Evolutionary conservation across 30 jellyfish, hydroid and myxozoan genomes (phyloP).

Genomic region (Turritopsis rubra): DNA sequence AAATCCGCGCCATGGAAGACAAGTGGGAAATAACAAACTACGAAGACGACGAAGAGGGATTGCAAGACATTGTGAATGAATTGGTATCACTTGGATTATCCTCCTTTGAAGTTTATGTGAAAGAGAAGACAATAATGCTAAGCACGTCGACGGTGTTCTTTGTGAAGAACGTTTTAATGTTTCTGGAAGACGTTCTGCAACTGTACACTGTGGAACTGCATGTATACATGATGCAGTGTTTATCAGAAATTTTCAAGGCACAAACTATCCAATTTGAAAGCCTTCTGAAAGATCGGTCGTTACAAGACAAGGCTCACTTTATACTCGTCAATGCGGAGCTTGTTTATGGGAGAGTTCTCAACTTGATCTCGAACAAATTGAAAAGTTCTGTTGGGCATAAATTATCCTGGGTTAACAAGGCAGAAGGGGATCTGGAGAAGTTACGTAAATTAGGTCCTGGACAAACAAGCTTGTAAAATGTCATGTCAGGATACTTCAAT

Average conservation of each 20-base stretch:
- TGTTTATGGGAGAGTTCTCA: constrained; percentile 49
- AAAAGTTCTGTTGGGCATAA: constrained; percentile 55
- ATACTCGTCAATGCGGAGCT: constrained; percentile 52
- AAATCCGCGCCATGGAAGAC: constrained; percentile 87
- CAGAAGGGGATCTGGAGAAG: constrained; percentile 41
- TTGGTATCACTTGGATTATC: constrained; percentile 55
- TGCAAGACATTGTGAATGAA: constrained; percentile 51
- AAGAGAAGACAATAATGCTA: constrained; percentile 41
- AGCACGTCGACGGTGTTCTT: constrained; percentile 68
- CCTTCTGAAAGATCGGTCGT: constrained; percentile 26
- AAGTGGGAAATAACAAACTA: constrained; percentile 59
- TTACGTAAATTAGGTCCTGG: constrained; percentile 3
- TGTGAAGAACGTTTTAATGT: constrained; percentile 54
- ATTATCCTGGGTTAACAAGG: constrained; percentile 34
- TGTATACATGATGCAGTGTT: constrained; percentile 49
- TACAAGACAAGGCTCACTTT: constrained; percentile 35
- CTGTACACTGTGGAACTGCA: constrained; percentile 71
- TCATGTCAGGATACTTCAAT: too few species aligned
- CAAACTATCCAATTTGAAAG: constrained; percentile 72
- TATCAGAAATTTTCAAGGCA: constrained; percentile 79
- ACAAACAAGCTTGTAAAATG: background rate
- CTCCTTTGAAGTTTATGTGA: constrained; percentile 43
- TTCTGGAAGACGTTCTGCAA: constrained; percentile 62
- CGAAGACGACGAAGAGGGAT: constrained; percentile 37
- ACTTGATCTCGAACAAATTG: constrained; percentile 34